Evolutionary conservation across 2,113 vertebrate species (phyloP).

Genomic region (Caranx melampygus): DNA sequence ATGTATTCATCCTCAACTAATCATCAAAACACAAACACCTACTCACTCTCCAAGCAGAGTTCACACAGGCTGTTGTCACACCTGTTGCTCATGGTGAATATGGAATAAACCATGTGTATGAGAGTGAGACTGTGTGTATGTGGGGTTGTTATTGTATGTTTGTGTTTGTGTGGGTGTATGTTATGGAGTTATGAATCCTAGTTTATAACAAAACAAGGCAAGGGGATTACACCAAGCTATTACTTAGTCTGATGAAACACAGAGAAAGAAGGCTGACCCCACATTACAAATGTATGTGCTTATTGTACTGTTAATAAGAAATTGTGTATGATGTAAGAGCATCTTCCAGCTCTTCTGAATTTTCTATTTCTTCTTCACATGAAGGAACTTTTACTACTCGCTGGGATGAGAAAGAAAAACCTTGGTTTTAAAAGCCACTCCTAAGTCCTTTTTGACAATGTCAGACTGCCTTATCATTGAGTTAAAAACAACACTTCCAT

Average conservation of each 20-base stretch:
- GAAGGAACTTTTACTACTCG: constrained; percentile 1
- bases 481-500: constrained; percentile 2
- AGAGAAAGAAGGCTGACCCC: constrained; percentile 20
- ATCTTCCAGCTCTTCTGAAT: not conserved
- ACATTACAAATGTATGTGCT: constrained; percentile 36
- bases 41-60: constrained; percentile 60
- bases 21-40: constrained; percentile 78
- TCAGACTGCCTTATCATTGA: constrained; percentile 9
- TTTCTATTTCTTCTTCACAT: constrained; percentile 7
- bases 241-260: constrained; percentile 37
- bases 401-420: not conserved
- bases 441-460: constrained; percentile 10
- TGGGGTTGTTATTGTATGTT: constrained; percentile 19
- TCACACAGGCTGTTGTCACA: constrained; percentile 74
- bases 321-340: constrained; percentile 13
- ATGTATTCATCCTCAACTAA: constrained; percentile 71
- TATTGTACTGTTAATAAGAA: constrained; percentile 23
- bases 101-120: constrained; percentile 43
- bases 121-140: not conserved
- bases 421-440: constrained; percentile 4
- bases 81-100: constrained; percentile 69
- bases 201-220: constrained; percentile 46
- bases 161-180: constrained; percentile 46
- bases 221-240: constrained; percentile 6
- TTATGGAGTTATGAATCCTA: constrained; percentile 21